Percentiles rank a stretch among this genome's conserved stretches.
Evolutionary conservation across 2,888 invertebrate species (phyloP).

Genomic region (Caradrina clavipalpis): DNA sequence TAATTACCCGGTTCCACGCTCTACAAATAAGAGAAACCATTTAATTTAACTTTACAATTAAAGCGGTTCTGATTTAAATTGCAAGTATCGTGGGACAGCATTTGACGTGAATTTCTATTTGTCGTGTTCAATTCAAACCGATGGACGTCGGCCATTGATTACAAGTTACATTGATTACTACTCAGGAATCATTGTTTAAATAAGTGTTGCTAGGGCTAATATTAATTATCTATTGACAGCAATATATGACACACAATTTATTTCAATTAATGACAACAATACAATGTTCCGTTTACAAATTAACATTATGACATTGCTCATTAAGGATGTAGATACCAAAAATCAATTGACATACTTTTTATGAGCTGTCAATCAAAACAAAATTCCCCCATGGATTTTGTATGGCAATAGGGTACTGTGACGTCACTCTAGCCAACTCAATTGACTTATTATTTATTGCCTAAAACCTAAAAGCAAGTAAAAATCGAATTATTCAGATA

Average conservation of each 20-base stretch:
- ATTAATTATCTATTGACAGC: background rate
- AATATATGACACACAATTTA: background rate
- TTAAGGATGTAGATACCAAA: background rate
- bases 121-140: constrained; percentile 26
- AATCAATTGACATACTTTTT: too few relatives aligned
- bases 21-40: constrained; percentile 57
- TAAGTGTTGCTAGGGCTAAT: background rate
- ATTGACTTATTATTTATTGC: too few relatives aligned
- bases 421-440: too few relatives aligned
- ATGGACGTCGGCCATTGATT: constrained; percentile 11
- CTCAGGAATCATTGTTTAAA: constrained; percentile 5
- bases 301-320: constrained; percentile 2
- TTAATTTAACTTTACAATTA: constrained; percentile 60
- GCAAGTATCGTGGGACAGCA: constrained; percentile 56
- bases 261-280: background rate
- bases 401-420: too few relatives aligned
- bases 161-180: constrained; percentile 30
- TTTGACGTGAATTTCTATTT: constrained; percentile 53
- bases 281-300: constrained; percentile 4
- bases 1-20: constrained; percentile 40
- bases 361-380: too few relatives aligned
- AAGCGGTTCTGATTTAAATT: constrained; percentile 53
- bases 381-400: too few relatives aligned
- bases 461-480: too few relatives aligned
- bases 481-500: too few relatives aligned